A percentile compares a stretch with the other conserved stretches of the same genome.
phyloP scores from a whole-genome alignment of 2,113 vertebrate genomes.

The Elephantulus edwardii region DNA sequence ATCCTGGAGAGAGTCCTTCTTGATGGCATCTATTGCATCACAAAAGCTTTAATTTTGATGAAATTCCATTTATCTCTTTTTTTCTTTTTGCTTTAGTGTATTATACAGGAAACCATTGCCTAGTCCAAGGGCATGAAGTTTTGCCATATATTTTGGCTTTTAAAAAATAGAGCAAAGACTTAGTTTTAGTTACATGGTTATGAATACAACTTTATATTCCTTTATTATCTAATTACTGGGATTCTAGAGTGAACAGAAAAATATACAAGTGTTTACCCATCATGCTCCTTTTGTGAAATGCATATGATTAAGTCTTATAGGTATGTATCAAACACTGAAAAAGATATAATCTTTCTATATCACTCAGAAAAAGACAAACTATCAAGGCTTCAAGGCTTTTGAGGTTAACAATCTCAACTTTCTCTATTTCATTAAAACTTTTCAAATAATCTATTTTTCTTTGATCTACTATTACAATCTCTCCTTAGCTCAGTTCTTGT shows the following conservation, averaged over 20 bases:
- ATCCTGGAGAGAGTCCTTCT: too few species aligned
- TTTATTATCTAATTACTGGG: neutral
- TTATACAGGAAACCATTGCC: too few species aligned
- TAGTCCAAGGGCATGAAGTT: too few species aligned
- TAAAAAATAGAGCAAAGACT: too few species aligned
- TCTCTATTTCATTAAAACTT: slow-evolving; percentile 46
- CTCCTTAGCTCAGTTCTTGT: slow-evolving; percentile 21
- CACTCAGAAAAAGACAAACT: slow-evolving; percentile 20
- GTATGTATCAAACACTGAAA: slow-evolving; percentile 44
- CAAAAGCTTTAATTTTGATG: too few species aligned
- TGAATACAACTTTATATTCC: neutral
- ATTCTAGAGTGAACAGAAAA: neutral
- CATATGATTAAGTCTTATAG: neutral
- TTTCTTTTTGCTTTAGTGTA: too few species aligned
- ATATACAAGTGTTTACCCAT: neutral
- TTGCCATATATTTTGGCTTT: too few species aligned
- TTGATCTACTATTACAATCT: slow-evolving; percentile 28
- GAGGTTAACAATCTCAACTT: neutral
- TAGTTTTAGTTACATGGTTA: neutral
- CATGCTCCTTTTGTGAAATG: slow-evolving; percentile 24
- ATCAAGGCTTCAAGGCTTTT: neutral
- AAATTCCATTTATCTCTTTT: too few species aligned
- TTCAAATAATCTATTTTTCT: slow-evolving; percentile 25
- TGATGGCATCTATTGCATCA: too few species aligned
- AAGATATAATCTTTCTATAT: slow-evolving; percentile 9